Percentiles rank a stretch among this genome's conserved stretches.
Evolutionary conservation across 2,113 vertebrate genomes (phyloP).

Genomic region (Antechinus flavipes): DNA sequence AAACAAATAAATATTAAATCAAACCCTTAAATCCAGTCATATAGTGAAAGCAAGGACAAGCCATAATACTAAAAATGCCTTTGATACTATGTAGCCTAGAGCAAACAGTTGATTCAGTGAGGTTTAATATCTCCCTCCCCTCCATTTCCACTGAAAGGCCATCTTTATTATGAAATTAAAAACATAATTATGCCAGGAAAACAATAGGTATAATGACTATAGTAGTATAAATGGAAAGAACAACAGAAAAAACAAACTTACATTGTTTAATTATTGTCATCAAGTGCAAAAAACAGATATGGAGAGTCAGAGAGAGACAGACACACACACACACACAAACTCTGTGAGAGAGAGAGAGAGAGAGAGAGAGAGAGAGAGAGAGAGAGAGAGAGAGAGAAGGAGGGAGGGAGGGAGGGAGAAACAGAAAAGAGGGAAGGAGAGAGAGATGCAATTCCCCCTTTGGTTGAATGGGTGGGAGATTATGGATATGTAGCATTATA

Average conservation of each 20-base stretch:
- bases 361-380: too few species aligned
- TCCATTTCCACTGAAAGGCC: slow-evolving; percentile 11
- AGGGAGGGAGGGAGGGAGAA: too few species aligned
- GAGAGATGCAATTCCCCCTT: background rate
- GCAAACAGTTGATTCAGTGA: background rate
- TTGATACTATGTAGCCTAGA: background rate
- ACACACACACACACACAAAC: too few species aligned
- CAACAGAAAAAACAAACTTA: background rate
- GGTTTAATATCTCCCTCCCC: background rate
- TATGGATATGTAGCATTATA: background rate
- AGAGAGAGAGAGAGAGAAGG: background rate
- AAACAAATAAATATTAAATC: background rate
- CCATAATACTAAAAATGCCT: background rate
- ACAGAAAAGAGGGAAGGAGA: too few species aligned
- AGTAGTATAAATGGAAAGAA: background rate
- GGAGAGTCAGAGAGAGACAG: background rate
- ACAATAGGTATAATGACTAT: background rate
- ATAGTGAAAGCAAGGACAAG: background rate
- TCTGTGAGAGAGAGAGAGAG: too few species aligned
- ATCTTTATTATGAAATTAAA: slow-evolving; percentile 31
- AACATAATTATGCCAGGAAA: background rate
- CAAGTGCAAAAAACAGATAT: background rate
- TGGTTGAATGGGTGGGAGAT: background rate
- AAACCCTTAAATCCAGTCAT: slow-evolving; percentile 26
- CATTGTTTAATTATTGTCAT: background rate